Evolutionary conservation across 2,797 vertebrate genomes (phyloP).

Genomic region (Hapalemur alaotrensis): DNA sequence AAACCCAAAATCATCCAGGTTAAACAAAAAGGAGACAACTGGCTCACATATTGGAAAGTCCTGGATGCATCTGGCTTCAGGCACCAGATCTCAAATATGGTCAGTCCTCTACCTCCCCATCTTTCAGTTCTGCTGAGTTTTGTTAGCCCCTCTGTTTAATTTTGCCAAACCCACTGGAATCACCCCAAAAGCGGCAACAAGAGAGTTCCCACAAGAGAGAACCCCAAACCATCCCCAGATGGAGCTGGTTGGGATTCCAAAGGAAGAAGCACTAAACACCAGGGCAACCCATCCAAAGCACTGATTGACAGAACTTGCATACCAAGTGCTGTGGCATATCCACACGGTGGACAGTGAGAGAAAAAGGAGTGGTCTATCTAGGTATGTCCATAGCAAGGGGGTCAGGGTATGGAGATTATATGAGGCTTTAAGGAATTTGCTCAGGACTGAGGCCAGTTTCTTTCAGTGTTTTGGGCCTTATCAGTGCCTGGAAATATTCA

Average conservation of each 20-base stretch:
- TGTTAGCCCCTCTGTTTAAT: not conserved
- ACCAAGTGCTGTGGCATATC: not conserved
- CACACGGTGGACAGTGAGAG: not conserved
- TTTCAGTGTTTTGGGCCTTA: not conserved
- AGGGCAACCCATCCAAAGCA: not conserved
- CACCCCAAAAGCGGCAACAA: not conserved
- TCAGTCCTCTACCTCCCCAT: not conserved
- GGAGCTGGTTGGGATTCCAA: not conserved
- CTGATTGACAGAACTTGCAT: not conserved
- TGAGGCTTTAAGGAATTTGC: too few species aligned
- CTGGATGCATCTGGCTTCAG: not conserved
- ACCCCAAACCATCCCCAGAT: not conserved
- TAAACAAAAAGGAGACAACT: not conserved
- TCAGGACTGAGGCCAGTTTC: not conserved
- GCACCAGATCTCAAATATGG: not conserved
- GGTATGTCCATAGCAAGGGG: not conserved
- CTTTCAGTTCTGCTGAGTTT: not conserved
- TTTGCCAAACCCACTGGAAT: not conserved
- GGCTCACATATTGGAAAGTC: not conserved
- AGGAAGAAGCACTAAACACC: not conserved
- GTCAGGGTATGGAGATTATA: not conserved
- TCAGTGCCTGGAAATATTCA: not conserved
- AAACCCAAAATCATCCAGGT: not conserved
- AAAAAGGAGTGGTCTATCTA: not conserved
- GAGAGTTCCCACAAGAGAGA: not conserved